A percentile compares a stretch with the other conserved stretches of the same genome.
Evolutionary conservation across 2,797 vertebrate genomes (phyloP).

Genomic region (Varecia variegata): DNA sequence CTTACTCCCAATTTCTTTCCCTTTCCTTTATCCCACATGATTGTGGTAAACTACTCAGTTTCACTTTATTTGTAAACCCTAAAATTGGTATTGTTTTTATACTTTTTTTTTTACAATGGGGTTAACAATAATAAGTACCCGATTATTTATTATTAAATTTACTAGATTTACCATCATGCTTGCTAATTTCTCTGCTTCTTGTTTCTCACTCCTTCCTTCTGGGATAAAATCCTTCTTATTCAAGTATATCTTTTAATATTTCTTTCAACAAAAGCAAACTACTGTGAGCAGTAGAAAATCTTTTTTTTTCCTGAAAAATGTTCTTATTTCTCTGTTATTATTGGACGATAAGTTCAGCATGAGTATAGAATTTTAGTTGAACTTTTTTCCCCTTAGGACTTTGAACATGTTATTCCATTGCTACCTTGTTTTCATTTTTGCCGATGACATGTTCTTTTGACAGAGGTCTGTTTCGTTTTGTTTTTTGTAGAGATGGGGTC

Average conservation of each 20-base stretch:
- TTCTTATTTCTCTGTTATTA: background rate
- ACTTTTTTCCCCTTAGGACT: background rate
- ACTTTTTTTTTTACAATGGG: background rate
- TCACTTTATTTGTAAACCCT: background rate
- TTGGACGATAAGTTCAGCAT: background rate
- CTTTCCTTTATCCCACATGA: background rate
- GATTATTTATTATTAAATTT: background rate
- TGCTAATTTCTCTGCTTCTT: background rate
- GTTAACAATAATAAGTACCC: background rate
- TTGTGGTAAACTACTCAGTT: background rate
- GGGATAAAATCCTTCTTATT: background rate
- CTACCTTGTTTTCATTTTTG: constrained; percentile 11
- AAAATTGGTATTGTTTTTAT: background rate
- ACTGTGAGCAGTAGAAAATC: background rate
- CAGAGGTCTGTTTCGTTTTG: background rate
- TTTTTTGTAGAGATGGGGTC: no score
- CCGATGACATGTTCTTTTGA: background rate
- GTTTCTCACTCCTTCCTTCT: background rate
- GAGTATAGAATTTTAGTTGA: background rate
- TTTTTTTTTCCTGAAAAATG: background rate
- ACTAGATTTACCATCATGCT: background rate
- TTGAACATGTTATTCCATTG: background rate
- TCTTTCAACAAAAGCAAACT: constrained; percentile 18
- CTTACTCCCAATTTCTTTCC: background rate
- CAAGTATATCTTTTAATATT: background rate